phyloP scores from a whole-genome alignment of 2,113 vertebrate species.

The Burhinus oedicnemus region DNA sequence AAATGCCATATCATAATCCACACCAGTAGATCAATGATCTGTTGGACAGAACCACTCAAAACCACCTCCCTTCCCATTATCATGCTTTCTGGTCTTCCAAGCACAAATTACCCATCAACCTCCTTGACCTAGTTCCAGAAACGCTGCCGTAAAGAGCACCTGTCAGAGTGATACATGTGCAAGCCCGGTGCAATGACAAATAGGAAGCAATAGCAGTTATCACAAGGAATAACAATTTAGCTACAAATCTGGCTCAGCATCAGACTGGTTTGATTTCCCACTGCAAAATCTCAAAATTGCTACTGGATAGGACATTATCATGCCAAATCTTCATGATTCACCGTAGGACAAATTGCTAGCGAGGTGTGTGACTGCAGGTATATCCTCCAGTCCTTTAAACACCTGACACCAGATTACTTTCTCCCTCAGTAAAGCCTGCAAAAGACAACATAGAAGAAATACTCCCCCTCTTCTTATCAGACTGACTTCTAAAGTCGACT shows the following conservation, averaged over 20 bases:
- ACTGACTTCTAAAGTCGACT: not conserved
- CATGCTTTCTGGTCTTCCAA: conserved; percentile 46
- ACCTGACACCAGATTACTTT: not conserved
- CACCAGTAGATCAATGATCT: conserved; percentile 33
- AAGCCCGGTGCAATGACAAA: not conserved
- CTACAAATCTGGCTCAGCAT: not conserved
- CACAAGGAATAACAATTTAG: conserved; percentile 39
- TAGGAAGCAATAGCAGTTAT: conserved; percentile 6
- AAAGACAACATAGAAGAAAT: not conserved
- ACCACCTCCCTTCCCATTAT: conserved; percentile 49
- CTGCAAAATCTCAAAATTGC: not conserved
- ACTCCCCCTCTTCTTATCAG: not conserved
- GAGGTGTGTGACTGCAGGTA: not conserved
- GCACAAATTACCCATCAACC: conserved; percentile 46
- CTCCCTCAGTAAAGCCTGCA: not conserved
- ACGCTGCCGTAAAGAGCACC: not conserved
- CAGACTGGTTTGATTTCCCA: not conserved
- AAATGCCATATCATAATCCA: not conserved
- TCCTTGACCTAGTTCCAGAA: conserved; percentile 24
- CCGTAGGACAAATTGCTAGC: not conserved
- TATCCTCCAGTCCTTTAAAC: not conserved
- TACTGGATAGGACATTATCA: not conserved
- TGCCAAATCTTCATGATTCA: not conserved
- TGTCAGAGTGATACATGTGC: conserved; percentile 52
- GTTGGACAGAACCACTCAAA: conserved; percentile 35